Conservation (phyloP, 2,888 invertebrate genomes). For the Philereme vetulata region DNA sequence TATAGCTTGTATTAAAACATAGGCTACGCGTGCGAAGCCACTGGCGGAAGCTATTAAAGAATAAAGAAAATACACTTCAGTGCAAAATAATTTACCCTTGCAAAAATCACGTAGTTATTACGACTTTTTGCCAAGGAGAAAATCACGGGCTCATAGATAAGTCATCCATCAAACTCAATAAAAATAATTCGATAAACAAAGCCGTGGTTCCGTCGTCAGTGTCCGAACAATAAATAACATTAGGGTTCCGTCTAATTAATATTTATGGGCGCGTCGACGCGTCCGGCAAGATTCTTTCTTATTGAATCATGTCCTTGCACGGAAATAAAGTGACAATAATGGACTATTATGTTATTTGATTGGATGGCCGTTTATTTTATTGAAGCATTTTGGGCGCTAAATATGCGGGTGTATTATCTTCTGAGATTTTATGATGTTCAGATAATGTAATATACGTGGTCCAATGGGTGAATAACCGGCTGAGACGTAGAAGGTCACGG, state of each 20-base stretch:
- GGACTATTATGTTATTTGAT: conserved; percentile 36
- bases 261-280: conserved; percentile 52
- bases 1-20: too few species aligned
- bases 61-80: too few species aligned
- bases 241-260: conserved; percentile 57
- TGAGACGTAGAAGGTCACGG: too few species aligned
- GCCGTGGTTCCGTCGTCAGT: conserved; percentile 31
- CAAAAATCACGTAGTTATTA: not conserved
- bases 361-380: conserved; percentile 30
- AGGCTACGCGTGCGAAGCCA: too few species aligned
- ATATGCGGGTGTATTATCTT: conserved; percentile 24
- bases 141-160: conserved; percentile 11
- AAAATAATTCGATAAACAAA: conserved; percentile 37
- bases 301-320: conserved; percentile 53
- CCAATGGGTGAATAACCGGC: too few species aligned
- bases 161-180: conserved; percentile 29
- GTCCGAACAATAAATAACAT: conserved; percentile 51
- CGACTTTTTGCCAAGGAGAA: not conserved
- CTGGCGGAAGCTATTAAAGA: too few species aligned
- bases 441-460: too few species aligned
- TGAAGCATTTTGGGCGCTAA: conserved; percentile 8
- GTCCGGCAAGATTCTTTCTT: conserved; percentile 48
- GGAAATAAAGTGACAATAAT: conserved; percentile 38
- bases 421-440: too few species aligned
- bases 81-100: too few species aligned